phyloP scores from a whole-genome alignment of 2,113 vertebrate genomes.

The Melospiza melodia region DNA sequence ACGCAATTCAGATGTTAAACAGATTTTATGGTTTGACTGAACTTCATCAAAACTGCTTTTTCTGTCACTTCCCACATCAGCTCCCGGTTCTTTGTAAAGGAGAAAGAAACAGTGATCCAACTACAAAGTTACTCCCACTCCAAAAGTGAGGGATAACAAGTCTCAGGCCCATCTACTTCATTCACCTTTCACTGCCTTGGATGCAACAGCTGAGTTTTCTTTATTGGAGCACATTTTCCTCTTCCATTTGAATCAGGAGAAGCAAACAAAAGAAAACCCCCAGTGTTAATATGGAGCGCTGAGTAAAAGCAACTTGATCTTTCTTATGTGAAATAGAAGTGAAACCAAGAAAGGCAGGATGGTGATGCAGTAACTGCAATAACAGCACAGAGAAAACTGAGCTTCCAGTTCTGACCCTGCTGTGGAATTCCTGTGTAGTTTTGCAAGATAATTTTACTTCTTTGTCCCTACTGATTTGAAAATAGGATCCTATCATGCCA shows the following conservation, averaged over 20 bases:
- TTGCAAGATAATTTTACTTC: background rate
- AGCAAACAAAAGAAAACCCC: background rate
- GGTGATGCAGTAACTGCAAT: background rate
- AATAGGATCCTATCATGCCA: background rate
- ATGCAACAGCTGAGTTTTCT: background rate
- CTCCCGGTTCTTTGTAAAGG: background rate
- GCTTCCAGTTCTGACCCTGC: background rate
- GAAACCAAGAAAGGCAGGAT: background rate
- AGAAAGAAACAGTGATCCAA: background rate
- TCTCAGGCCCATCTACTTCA: background rate
- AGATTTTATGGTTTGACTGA: background rate
- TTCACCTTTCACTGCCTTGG: background rate
- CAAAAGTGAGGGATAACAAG: background rate
- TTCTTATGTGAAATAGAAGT: background rate
- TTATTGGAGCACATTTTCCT: background rate
- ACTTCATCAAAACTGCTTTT: background rate
- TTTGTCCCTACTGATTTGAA: background rate
- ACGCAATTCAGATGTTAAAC: background rate
- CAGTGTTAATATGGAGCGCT: background rate
- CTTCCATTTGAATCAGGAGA: background rate
- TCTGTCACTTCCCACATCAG: background rate
- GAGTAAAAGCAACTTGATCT: background rate
- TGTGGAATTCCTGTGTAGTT: background rate
- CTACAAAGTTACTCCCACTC: background rate
- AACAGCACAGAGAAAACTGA: background rate